phyloP scores from a whole-genome alignment of 2,113 vertebrate genomes.

The Lethenteron reissneri region DNA sequence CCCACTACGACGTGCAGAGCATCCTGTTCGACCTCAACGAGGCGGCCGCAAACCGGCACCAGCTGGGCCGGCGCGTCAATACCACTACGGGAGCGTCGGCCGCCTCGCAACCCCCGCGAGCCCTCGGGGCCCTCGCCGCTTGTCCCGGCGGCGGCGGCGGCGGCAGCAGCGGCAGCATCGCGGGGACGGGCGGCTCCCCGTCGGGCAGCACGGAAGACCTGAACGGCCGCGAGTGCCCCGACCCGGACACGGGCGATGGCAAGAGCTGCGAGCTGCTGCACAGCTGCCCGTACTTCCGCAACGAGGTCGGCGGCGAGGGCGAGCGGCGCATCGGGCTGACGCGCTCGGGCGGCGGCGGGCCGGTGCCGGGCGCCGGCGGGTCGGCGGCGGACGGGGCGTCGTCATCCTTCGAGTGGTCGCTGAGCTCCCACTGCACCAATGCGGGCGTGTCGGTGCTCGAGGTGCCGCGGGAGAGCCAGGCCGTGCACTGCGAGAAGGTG shows the following conservation, averaged over 20 bases:
- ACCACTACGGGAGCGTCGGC: slow-evolving; percentile 76
- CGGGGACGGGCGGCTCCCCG: slow-evolving; percentile 56
- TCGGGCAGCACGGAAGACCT: slow-evolving; percentile 80
- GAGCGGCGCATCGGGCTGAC: slow-evolving; percentile 52
- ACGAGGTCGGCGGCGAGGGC: slow-evolving; percentile 64
- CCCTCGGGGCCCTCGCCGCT: slow-evolving; percentile 34
- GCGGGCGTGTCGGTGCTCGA: slow-evolving; percentile 75
- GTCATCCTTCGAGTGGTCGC: slow-evolving; percentile 49
- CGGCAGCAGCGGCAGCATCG: slow-evolving; percentile 30
- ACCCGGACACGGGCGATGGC: slow-evolving; percentile 58
- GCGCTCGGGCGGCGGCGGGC: slow-evolving; percentile 54
- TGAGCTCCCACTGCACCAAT: slow-evolving; percentile 67
- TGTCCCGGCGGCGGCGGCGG: slow-evolving; percentile 22
- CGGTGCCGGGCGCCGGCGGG: slow-evolving; percentile 40
- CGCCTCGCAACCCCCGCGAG: slow-evolving; percentile 53
- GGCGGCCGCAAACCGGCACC: slow-evolving; percentile 46
- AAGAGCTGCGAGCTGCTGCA: slow-evolving; percentile 79
- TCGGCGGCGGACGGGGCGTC: slow-evolving; percentile 43
- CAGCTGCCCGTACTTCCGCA: slow-evolving; percentile 78
- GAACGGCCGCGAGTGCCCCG: slow-evolving; percentile 48
- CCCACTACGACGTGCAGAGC: slow-evolving; percentile 81
- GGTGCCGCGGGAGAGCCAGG: slow-evolving; percentile 54
- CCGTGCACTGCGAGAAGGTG: slow-evolving; percentile 45
- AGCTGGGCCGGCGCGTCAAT: slow-evolving; percentile 56
- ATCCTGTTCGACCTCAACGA: slow-evolving; percentile 72